Percentiles rank a stretch among this genome's conserved stretches.
Evolutionary conservation across 2,113 vertebrate species (phyloP).

Genomic region (Vulpes ferrilata): DNA sequence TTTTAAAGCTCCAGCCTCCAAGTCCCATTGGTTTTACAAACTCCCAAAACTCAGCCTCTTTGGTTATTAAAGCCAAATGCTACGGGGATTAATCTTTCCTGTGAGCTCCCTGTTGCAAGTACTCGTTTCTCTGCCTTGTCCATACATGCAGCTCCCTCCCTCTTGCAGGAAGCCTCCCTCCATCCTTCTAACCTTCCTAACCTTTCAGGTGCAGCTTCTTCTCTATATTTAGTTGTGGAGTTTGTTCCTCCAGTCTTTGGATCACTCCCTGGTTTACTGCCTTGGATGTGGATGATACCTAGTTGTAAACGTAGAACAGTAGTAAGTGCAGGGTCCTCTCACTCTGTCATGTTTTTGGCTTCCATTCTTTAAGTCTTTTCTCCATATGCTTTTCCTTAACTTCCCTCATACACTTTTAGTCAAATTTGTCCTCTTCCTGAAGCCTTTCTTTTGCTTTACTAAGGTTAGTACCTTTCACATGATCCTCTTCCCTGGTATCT

Average conservation of each 20-base stretch:
- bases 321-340: not conserved
- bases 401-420: slow-evolving; percentile 89
- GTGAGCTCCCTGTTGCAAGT: not conserved
- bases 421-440: slow-evolving; percentile 87
- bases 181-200: not conserved
- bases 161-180: not conserved
- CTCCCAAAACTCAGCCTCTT: not conserved
- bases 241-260: not conserved
- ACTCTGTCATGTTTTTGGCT: not conserved
- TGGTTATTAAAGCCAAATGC: not conserved
- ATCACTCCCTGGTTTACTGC: not conserved
- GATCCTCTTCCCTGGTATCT: slow-evolving; percentile 74
- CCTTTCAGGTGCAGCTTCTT: not conserved
- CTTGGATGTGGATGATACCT: not conserved
- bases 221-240: not conserved
- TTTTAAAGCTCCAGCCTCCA: not conserved
- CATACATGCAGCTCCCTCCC: not conserved
- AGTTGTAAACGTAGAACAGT: not conserved
- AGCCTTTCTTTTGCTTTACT: slow-evolving; percentile 87
- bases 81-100: not conserved
- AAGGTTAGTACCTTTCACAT: slow-evolving; percentile 84
- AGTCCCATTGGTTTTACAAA: not conserved
- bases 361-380: not conserved
- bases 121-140: not conserved
- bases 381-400: slow-evolving; percentile 89